Evolutionary conservation across 2,888 invertebrate genomes (phyloP), one percentile per base, ranked within the genome.

Genomic region (Lepidonotus clava): DNA sequence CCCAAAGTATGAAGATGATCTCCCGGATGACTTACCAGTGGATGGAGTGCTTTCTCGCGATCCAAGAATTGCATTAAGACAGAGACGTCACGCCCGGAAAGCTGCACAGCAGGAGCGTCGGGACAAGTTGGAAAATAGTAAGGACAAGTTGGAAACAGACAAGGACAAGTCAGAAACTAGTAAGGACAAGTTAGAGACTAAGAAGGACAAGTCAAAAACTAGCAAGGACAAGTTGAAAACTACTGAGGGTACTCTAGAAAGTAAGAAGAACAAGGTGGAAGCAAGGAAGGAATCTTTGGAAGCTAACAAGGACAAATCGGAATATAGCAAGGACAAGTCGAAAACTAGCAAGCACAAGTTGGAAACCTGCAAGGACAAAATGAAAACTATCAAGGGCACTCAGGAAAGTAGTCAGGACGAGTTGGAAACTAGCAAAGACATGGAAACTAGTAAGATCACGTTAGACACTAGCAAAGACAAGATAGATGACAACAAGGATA

Each of bases 21-120:
- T n/a, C n/a, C n/a, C n/a, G n/a, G n/a, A n/a, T n/a, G n/a, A n/a
- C n/a, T n/a, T n/a, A n/a, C n/a, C n/a, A 28, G 28, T 32, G 18
- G 32, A 71, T 71, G 36, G 18, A 21, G 24, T 36, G 18, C 24
- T 24, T 4, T 66, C 71, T 71, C 71, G 71, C 0, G 71, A 71
- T 36, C 71, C 71, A 71, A 71, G 71, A 38, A n/a, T 71, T 1
- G 71, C 71, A 2, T 34, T 38, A 71, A 71, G 71, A 38, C 71
- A 71, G n/a, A 36, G 38, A 38, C 71, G 71, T 14, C 4, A 71
- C 21, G 38, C 34, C 46, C 14, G 71, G 36, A 34, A 71, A 71
- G 8, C 46, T 46, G 18, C 8, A n/a, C n/a, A 46, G 18, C 8
- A 46, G 46, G 18, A 46, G 8, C 46, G 8, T 8, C 46, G 8